A percentile compares a stretch with the other conserved stretches of the same genome.
These are phyloP conservation scores for Manduca sexta DNA, from an alignment of 1,140 invertebrate genomes.

Conservation along the genomic window DNA sequence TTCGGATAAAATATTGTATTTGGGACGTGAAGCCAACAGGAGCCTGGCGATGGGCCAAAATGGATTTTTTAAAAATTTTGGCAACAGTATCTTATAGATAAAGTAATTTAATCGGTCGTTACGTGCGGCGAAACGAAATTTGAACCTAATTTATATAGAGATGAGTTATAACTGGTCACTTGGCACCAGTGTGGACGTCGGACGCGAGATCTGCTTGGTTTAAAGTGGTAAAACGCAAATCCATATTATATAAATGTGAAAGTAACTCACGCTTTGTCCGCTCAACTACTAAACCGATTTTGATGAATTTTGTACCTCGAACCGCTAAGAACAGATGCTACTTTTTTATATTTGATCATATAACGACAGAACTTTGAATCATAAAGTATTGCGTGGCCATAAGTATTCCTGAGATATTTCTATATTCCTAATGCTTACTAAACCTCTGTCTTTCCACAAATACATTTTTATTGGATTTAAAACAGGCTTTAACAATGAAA, in stretches of 20 bases:
- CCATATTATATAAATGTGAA: neutral
- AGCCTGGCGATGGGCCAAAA: slow-evolving; percentile 11
- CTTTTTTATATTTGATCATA: no score
- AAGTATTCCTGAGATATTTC: no score
- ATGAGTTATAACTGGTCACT: neutral
- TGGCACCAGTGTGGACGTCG: neutral
- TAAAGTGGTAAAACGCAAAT: neutral
- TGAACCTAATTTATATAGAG: neutral
- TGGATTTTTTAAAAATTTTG: slow-evolving; percentile 11
- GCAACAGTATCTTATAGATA: slow-evolving; percentile 11
- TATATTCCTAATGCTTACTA: no score
- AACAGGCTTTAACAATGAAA: no score
- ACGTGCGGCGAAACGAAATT: neutral
- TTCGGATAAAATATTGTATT: slow-evolving; percentile 15
- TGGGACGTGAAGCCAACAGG: slow-evolving; percentile 15
- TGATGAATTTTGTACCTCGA: no score
- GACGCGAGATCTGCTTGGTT: neutral
- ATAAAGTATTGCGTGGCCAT: no score
- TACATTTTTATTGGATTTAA: no score
- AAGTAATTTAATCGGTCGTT: slow-evolving; percentile 12
- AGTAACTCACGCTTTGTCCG: neutral
- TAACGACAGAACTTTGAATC: no score
- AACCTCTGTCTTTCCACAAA: no score
- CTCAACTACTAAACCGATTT: no score
- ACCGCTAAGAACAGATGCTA: no score